Conservation (phyloP, 2,888 invertebrate genomes). For the Hyles lineata region DNA sequence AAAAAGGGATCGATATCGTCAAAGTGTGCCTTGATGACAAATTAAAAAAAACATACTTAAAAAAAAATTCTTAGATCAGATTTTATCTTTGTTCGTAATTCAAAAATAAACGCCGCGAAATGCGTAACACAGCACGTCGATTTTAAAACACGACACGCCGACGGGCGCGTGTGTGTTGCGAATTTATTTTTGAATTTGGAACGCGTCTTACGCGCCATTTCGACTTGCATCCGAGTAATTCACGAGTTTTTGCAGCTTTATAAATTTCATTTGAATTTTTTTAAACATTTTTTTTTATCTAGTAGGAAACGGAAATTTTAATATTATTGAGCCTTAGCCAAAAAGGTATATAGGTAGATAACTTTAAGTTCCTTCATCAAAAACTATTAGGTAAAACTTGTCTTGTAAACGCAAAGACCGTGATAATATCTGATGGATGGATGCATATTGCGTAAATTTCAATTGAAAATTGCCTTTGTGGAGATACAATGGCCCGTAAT, state of each 20-base stretch:
- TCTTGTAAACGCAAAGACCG: constrained; percentile 1
- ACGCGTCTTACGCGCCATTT: constrained; percentile 82
- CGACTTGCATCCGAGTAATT: constrained; percentile 72
- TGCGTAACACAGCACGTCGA: constrained; percentile 55
- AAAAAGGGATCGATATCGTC: too few species aligned
- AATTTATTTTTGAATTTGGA: constrained; percentile 85
- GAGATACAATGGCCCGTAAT: background rate
- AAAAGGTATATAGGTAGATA: background rate
- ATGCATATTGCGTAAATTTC: constrained; percentile 5
- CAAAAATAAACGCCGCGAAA: constrained; percentile 56
- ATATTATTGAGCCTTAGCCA: background rate
- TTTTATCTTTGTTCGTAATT: constrained; percentile 31
- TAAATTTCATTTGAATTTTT: background rate
- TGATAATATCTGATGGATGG: constrained; percentile 4
- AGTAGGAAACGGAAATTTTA: background rate
- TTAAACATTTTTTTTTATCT: background rate
- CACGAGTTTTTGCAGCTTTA: constrained; percentile 65
- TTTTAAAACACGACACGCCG: constrained; percentile 77
- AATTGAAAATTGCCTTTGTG: constrained; percentile 19
- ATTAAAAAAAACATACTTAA: too few species aligned
- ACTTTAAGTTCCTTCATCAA: background rate
- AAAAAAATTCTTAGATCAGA: background rate
- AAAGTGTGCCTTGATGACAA: too few species aligned
- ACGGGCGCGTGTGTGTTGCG: constrained; percentile 71
- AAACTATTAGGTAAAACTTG: constrained; percentile 3